These are phyloP conservation scores for Myzus persicae DNA, from an alignment of 1,140 invertebrate species.

Conservation along the genomic window DNA sequence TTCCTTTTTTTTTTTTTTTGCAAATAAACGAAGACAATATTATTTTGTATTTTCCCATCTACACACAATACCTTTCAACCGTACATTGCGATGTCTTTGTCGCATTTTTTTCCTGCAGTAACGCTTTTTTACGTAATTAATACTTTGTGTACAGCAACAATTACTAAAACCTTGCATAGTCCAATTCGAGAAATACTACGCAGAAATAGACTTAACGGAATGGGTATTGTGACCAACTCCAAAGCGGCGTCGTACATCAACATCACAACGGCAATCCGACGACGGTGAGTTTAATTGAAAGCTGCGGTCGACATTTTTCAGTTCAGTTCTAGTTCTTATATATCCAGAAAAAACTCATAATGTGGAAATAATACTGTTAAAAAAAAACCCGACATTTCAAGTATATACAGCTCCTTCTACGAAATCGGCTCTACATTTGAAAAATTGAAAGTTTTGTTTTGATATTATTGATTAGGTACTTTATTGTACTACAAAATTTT, in stretches of 20 bases:
- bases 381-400: not conserved
- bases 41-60: not conserved
- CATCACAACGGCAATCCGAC: not conserved
- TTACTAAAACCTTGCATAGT: not conserved
- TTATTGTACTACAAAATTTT: not conserved
- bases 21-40: not conserved
- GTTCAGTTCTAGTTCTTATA: not conserved
- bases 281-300: slow-evolving; percentile 26
- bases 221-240: not conserved
- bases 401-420: not conserved
- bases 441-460: not conserved
- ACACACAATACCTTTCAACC: not conserved
- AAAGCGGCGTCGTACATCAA: not conserved
- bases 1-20: not conserved
- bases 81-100: not conserved
- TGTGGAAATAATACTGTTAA: not conserved
- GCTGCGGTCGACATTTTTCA: slow-evolving; percentile 12
- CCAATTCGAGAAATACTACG: not conserved
- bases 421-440: not conserved
- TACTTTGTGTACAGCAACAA: not conserved
- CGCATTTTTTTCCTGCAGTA: not conserved
- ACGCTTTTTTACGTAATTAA: not conserved
- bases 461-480: not conserved
- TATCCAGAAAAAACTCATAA: not conserved
- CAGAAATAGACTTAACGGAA: not conserved